Conservation (phyloP, 2,888 invertebrate genomes). For the Perizoma flavofasciatum region DNA sequence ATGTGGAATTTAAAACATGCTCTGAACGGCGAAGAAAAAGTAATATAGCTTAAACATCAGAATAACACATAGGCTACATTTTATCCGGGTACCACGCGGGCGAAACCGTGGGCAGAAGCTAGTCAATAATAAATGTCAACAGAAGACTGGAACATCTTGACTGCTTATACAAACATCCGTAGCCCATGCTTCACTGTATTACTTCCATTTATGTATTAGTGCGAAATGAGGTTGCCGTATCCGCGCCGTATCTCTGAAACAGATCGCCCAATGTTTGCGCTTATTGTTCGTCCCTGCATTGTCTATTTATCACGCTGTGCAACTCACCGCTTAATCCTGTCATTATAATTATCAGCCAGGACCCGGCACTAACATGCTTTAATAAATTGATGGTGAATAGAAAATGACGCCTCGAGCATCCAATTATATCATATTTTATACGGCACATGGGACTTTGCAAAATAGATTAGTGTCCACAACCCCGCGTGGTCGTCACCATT, state of each 20-base stretch:
- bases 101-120: too few relatives aligned
- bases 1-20: too few relatives aligned
- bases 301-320: constrained; percentile 1
- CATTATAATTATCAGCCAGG: not conserved
- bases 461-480: not conserved
- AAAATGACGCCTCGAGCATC: constrained; percentile 1
- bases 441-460: not conserved
- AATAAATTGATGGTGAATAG: not conserved
- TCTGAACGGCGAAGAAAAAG: too few relatives aligned
- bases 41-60: too few relatives aligned
- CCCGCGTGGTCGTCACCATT: not conserved
- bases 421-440: not conserved
- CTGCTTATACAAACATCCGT: too few relatives aligned
- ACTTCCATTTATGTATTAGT: not conserved
- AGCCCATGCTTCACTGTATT: too few relatives aligned
- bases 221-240: not conserved
- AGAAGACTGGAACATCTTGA: too few relatives aligned
- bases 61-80: too few relatives aligned
- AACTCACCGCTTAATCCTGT: not conserved
- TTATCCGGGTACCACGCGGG: too few relatives aligned
- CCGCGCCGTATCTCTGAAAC: not conserved
- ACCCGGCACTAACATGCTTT: not conserved
- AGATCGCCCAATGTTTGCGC: not conserved
- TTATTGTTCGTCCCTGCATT: not conserved
- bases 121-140: too few relatives aligned